Conservation (phyloP, 64 coral and sea anemone genomes). For the Dendrophyllia cribrosa region DNA sequence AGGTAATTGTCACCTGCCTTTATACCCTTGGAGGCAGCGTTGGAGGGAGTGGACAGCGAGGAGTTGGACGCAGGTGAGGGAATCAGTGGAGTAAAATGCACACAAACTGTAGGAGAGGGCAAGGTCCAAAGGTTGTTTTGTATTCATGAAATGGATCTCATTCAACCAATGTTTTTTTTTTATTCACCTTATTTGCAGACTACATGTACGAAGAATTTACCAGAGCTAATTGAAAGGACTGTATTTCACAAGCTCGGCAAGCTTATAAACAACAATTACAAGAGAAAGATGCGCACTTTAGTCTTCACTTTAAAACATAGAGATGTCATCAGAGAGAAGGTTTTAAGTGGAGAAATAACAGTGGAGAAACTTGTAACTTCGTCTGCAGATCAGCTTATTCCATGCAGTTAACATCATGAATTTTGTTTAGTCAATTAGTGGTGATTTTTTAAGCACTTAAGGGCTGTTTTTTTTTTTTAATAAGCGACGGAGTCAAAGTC, state of each 20-base stretch:
- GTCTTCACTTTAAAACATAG: conserved; percentile 77
- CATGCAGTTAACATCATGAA: background rate
- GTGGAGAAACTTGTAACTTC: conserved; percentile 54
- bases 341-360: conserved; percentile 47
- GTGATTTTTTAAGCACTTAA: too few species aligned
- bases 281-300: conserved; percentile 71
- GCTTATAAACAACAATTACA: conserved; percentile 70
- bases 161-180: background rate
- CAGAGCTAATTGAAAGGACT: conserved; percentile 80
- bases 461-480: too few species aligned
- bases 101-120: too few species aligned
- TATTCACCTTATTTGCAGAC: conserved; percentile 9
- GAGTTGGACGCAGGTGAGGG: too few species aligned
- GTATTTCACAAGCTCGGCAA: conserved; percentile 64
- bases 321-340: conserved; percentile 54
- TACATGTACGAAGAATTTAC: conserved; percentile 37
- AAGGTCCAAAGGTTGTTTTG: too few species aligned
- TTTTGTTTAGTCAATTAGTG: too few species aligned
- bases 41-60: too few species aligned
- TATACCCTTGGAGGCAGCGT: too few species aligned
- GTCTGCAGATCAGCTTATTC: conserved; percentile 22
- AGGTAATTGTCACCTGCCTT: too few species aligned
- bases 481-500: too few species aligned
- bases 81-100: too few species aligned
- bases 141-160: too few species aligned